Conservation (phyloP, 2,797 vertebrate genomes). For the Amblyopsis hoosieri region DNA sequence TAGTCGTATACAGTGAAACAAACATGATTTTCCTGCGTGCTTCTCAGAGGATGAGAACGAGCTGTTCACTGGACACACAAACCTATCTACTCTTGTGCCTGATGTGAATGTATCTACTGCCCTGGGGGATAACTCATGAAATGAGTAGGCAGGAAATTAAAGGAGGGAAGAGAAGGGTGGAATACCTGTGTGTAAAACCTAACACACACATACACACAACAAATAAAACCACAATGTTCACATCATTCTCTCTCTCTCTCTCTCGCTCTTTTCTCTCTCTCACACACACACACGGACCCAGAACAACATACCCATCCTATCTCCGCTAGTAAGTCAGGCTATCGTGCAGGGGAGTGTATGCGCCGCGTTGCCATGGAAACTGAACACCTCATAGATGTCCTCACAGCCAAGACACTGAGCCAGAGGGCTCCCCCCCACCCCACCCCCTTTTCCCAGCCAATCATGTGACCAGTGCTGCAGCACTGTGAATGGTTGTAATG, state of each 20-base stretch:
- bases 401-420: conserved; percentile 49
- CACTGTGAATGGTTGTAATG: conserved; percentile 16
- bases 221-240: conserved; percentile 10
- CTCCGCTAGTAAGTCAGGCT: conserved; percentile 55
- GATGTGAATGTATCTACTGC: conserved; percentile 62
- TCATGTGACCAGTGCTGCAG: conserved; percentile 47
- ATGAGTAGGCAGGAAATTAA: conserved; percentile 53
- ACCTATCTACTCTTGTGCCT: conserved; percentile 52
- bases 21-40: too few species aligned
- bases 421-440: conserved; percentile 46
- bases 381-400: conserved; percentile 67
- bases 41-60: too few species aligned
- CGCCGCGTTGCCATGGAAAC: conserved; percentile 74
- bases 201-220: conserved; percentile 1
- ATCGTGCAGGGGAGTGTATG: conserved; percentile 45
- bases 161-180: conserved; percentile 4
- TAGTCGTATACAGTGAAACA: too few species aligned
- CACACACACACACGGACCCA: conserved; percentile 20
- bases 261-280: too few species aligned
- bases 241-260: background rate
- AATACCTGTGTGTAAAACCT: conserved; percentile 45
- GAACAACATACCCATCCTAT: conserved; percentile 23
- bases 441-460: conserved; percentile 67
- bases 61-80: conserved; percentile 31
- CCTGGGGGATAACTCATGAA: conserved; percentile 47